Conservation (phyloP, 2,113 vertebrate species). For the Atractosteus spatula region DNA sequence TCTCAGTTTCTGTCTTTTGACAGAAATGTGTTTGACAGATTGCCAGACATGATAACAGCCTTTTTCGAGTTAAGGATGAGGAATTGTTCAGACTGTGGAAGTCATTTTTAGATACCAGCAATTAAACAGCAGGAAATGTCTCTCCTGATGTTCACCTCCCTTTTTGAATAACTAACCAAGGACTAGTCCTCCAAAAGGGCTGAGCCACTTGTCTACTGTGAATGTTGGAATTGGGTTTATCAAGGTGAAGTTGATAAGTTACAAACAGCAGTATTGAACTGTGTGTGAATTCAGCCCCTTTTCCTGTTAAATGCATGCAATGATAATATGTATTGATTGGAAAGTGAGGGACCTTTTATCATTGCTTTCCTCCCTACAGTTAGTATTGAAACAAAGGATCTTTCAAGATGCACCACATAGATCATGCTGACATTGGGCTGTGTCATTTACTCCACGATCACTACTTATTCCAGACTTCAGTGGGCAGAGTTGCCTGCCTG, state of each 20-base stretch:
- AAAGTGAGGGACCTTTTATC: background rate
- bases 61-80: background rate
- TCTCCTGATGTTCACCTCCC: background rate
- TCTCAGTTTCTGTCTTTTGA: background rate
- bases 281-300: background rate
- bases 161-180: background rate
- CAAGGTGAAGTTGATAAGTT: background rate
- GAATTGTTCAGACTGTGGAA: background rate
- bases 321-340: slow-evolving; percentile 1
- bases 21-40: slow-evolving; percentile 13
- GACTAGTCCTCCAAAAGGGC: background rate
- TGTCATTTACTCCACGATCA: background rate
- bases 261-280: slow-evolving; percentile 6
- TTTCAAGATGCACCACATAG: background rate
- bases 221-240: background rate
- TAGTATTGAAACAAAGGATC: background rate
- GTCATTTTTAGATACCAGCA: background rate
- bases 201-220: background rate
- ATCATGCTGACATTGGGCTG: background rate
- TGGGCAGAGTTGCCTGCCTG: background rate
- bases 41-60: slow-evolving; percentile 11
- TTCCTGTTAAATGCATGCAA: background rate
- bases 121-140: slow-evolving; percentile 5
- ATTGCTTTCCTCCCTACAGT: slow-evolving; percentile 3
- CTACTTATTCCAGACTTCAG: background rate